Evolutionary conservation across 2,113 vertebrate species (phyloP).

Genomic region (Archilochus colubris): DNA sequence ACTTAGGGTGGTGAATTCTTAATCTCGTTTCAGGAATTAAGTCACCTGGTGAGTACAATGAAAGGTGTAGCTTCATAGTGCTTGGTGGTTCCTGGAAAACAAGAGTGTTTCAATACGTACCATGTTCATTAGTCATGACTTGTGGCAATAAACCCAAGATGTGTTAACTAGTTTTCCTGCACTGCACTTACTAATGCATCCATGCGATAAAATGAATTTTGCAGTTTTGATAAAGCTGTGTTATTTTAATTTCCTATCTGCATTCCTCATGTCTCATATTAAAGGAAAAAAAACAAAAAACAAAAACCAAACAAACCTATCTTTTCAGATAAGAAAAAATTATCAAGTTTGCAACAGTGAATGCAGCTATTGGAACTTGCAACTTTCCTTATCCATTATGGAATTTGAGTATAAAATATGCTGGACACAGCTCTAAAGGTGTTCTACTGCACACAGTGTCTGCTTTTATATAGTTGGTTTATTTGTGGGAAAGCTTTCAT

Average conservation of each 20-base stretch:
- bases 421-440: neutral
- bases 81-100: conserved; percentile 64
- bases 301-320: neutral
- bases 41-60: conserved; percentile 66
- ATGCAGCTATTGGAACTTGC: neutral
- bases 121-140: conserved; percentile 14
- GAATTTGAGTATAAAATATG: neutral
- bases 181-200: conserved; percentile 21
- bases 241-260: conserved; percentile 30
- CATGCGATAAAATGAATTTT: conserved; percentile 33
- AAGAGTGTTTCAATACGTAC: conserved; percentile 46
- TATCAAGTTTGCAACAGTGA: neutral
- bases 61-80: conserved; percentile 57
- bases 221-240: conserved; percentile 10
- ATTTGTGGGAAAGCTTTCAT: conserved; percentile 49
- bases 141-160: conserved; percentile 15
- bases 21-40: conserved; percentile 67
- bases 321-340: neutral
- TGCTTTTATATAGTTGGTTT: conserved; percentile 40
- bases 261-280: neutral
- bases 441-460: conserved; percentile 3
- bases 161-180: conserved; percentile 29
- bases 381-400: neutral
- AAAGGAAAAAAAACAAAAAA: neutral
- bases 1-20: conserved; percentile 64